A percentile compares a stretch with the other conserved stretches of the same genome.
phyloP scores from a whole-genome alignment of 2,797 vertebrate species.

The Ciconia nigra region DNA sequence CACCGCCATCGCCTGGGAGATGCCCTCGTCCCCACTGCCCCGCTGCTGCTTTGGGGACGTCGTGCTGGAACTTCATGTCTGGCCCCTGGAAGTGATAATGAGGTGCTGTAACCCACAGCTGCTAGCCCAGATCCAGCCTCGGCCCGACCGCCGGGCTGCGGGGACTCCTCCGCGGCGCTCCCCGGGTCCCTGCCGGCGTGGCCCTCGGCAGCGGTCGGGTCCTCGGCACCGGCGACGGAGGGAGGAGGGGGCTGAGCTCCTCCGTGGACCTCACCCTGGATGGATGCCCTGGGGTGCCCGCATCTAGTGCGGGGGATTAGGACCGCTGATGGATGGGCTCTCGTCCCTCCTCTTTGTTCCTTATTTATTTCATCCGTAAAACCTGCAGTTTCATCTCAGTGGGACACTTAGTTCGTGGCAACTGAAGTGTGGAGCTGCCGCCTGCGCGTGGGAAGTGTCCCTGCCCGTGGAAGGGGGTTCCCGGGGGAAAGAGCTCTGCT shows the following conservation, averaged over 20 bases:
- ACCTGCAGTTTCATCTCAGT: no score
- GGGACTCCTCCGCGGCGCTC: neutral
- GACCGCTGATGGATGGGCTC: neutral
- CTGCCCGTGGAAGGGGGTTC: neutral
- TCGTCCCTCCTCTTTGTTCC: neutral
- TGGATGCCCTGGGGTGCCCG: neutral
- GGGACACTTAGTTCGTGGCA: neutral
- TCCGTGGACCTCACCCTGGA: no score
- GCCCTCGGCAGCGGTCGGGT: neutral
- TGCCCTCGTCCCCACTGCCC: neutral
- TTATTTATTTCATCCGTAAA: neutral
- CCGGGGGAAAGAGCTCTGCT: neutral
- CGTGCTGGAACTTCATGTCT: neutral
- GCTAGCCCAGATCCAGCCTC: neutral
- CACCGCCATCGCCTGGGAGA: neutral
- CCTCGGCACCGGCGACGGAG: neutral
- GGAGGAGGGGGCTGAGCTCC: neutral
- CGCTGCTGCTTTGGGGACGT: neutral
- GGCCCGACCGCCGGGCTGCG: neutral
- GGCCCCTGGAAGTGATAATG: neutral
- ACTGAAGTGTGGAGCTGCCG: neutral
- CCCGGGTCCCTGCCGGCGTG: rapidly evolving
- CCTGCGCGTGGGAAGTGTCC: rapidly evolving
- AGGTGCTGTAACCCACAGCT: no score
- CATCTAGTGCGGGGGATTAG: neutral